These are phyloP conservation scores for Triplophysa dalaica DNA, from an alignment of 2,113 vertebrate genomes.

Conservation along the genomic window DNA sequence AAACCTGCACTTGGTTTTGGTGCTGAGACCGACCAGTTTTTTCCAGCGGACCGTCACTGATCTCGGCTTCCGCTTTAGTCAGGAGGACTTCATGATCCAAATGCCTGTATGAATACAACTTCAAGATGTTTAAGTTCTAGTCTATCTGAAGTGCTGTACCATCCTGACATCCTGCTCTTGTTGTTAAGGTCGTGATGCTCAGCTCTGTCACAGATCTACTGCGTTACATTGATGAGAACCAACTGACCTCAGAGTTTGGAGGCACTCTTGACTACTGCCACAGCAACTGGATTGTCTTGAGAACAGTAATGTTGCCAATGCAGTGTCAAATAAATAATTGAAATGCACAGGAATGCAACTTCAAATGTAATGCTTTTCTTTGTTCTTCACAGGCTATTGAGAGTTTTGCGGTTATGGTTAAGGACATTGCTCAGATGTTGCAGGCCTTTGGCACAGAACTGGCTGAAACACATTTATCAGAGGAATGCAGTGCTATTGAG, in stretches of 20 bases:
- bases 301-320: constrained; percentile 78
- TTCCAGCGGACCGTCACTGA: constrained; percentile 95
- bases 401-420: constrained; percentile 93
- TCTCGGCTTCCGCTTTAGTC: constrained; percentile 94
- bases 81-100: constrained; percentile 96
- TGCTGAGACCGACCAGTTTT: constrained; percentile 92
- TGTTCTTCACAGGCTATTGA: constrained; percentile 85
- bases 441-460: constrained; percentile 92
- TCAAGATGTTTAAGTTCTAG: background rate
- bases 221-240: constrained; percentile 90
- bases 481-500: constrained; percentile 81
- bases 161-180: background rate
- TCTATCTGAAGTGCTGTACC: background rate
- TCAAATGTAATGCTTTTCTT: background rate
- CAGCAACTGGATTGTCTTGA: constrained; percentile 93
- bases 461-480: constrained; percentile 84
- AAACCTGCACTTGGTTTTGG: constrained; percentile 91
- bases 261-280: constrained; percentile 95
- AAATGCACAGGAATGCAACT: background rate
- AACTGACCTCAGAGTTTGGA: constrained; percentile 93
- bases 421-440: constrained; percentile 94
- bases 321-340: background rate
- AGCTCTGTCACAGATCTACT: constrained; percentile 95
- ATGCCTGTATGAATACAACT: constrained; percentile 80
- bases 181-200: constrained; percentile 91